Conservation (phyloP, 2,797 vertebrate species). For the Podargus strigoides region DNA sequence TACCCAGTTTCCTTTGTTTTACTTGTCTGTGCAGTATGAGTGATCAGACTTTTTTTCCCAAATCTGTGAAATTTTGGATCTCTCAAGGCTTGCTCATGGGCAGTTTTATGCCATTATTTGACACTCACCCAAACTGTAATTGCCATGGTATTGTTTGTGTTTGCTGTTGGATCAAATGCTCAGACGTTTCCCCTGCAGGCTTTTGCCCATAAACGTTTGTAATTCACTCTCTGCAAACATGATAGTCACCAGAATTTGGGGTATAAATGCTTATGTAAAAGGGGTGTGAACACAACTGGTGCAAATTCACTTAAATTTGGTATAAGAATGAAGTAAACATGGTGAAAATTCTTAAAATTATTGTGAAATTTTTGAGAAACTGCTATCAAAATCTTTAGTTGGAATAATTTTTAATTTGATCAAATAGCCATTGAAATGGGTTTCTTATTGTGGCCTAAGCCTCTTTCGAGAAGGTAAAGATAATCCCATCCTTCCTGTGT, state of each 20-base stretch:
- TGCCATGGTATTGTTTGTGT: neutral
- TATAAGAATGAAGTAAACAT: neutral
- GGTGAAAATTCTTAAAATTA: neutral
- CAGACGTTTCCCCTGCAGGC: neutral
- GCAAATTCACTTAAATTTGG: neutral
- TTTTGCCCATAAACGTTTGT: neutral
- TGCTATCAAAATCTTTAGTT: neutral
- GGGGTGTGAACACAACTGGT: neutral
- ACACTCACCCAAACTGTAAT: neutral
- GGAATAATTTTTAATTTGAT: neutral
- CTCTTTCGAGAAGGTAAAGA: neutral
- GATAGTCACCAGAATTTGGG: neutral
- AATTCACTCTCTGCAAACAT: neutral
- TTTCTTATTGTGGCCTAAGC: neutral
- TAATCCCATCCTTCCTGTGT: neutral
- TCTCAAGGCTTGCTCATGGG: neutral
- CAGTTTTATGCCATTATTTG: neutral
- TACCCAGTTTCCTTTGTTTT: neutral
- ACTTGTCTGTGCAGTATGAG: neutral
- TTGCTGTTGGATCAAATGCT: neutral
- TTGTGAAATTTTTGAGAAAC: neutral
- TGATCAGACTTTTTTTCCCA: neutral
- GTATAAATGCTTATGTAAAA: neutral
- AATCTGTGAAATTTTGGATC: neutral
- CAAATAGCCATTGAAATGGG: neutral